Conservation (phyloP, 2,888 invertebrate genomes). For the Eristalis intricaria region DNA sequence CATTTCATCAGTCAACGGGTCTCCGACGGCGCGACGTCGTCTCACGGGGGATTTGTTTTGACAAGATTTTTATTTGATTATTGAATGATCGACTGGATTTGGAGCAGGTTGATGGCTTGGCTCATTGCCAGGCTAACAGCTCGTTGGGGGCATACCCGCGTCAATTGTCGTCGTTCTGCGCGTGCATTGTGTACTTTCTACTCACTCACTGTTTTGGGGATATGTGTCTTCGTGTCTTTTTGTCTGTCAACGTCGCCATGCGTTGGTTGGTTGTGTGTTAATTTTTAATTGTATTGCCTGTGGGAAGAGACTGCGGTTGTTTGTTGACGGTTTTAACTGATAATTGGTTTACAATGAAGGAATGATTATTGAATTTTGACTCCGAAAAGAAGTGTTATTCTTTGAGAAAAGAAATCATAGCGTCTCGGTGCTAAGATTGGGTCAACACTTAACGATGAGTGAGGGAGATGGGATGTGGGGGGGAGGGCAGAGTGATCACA, state of each 20-base stretch:
- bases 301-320: slow-evolving; percentile 26
- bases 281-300: slow-evolving; percentile 44
- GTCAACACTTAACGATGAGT: slow-evolving; percentile 13
- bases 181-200: slow-evolving; percentile 54
- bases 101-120: slow-evolving; percentile 29
- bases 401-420: slow-evolving; percentile 41
- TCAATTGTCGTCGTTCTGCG: not conserved
- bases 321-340: slow-evolving; percentile 41
- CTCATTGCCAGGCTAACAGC: not conserved
- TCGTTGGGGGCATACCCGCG: not conserved
- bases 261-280: slow-evolving; percentile 7
- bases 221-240: not conserved
- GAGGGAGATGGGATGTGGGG: not conserved
- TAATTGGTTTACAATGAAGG: slow-evolving; percentile 51
- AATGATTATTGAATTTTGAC: slow-evolving; percentile 24
- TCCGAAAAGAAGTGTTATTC: slow-evolving; percentile 5
- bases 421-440: slow-evolving; percentile 21
- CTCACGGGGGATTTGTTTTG: slow-evolving; percentile 36
- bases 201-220: slow-evolving; percentile 7
- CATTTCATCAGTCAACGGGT: slow-evolving; percentile 2
- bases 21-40: not conserved
- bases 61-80: slow-evolving; percentile 46
- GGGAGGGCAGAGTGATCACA: too few species aligned
- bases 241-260: not conserved
- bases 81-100: slow-evolving; percentile 48